Base-by-base conservation (phyloP, 2,888 invertebrate genomes). In the Nymphalis urticae region DNA sequence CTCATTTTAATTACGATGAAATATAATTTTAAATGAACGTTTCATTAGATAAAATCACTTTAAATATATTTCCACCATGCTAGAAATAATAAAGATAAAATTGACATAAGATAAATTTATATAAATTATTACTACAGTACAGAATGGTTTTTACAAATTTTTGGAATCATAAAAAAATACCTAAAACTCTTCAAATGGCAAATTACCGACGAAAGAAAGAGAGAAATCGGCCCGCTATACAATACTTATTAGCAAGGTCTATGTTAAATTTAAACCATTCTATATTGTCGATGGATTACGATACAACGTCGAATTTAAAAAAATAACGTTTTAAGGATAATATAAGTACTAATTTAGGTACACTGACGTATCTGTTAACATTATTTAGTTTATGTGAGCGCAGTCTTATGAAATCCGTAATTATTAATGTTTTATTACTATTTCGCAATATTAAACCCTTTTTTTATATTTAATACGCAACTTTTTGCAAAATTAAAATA, bases 271-370 rank as follows among this genome's bases (percentile, higher is more conserved):
- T 19, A 10, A 19, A 51, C 51, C 51, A 51, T 51, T 51, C 21
- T 51, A 21, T 51, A 51, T 0, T 51, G 51, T 60, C 60, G 60
- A 60, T 66, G 60, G 56, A 51, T 51, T 19, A n/a, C 32, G 32
- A 62, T 62, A 66, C 47, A 62, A 62, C 51, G 60, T 42, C 19
- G 36, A 66, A 53, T 61, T 53, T 53, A 61, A 61, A 32, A n/a
- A 48, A 51, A 66, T 48, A 66, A 42, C 5, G 47, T 66, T 71
- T 71, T 66, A 71, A 71, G 71, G 69, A 61, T 69, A 71, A 71
- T 71, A 71, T 69, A 71, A 71, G 69, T 71, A 71, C 63, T 65
- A 58, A 63, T 66, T 47, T 48, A n/a, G n/a, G n/a, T n/a, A 66
- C 50, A 64, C 32, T 58, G 53, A 53, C 60, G 65, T 50, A 58